phyloP scores from a whole-genome alignment of 2,113 vertebrate species.

The Tonatia bakeri region DNA sequence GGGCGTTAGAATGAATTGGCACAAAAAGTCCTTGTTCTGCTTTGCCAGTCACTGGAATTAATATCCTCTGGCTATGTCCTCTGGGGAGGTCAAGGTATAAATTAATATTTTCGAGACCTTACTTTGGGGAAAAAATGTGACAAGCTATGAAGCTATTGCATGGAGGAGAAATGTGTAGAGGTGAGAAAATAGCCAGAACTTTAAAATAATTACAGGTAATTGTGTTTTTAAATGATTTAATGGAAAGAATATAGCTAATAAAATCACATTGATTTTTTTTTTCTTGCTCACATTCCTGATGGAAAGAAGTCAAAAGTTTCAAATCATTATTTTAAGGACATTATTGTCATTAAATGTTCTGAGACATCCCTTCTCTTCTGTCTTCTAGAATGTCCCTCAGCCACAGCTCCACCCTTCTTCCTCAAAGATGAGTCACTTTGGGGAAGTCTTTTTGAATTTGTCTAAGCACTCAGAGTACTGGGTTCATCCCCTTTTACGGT shows the following conservation, averaged over 20 bases:
- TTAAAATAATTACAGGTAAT: slow-evolving; percentile 17
- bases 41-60: background rate
- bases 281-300: background rate
- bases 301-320: background rate
- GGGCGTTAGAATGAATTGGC: background rate
- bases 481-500: background rate
- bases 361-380: background rate
- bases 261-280: slow-evolving; percentile 17
- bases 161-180: background rate
- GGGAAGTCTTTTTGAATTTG: background rate
- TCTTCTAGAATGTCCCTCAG: background rate
- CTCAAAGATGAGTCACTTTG: slow-evolving; percentile 13
- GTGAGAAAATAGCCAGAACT: background rate
- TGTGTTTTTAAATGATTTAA: slow-evolving; percentile 15
- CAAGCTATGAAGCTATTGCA: slow-evolving; percentile 17
- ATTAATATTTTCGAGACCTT: slow-evolving; percentile 41
- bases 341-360: background rate
- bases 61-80: background rate
- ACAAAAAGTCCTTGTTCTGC: background rate
- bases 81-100: background rate
- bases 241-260: background rate
- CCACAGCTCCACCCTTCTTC: background rate
- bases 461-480: background rate
- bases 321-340: slow-evolving; percentile 25
- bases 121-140: background rate